Evolutionary conservation across 2,888 invertebrate genomes (phyloP).

Genomic region (Lepidochrysops patricia): DNA sequence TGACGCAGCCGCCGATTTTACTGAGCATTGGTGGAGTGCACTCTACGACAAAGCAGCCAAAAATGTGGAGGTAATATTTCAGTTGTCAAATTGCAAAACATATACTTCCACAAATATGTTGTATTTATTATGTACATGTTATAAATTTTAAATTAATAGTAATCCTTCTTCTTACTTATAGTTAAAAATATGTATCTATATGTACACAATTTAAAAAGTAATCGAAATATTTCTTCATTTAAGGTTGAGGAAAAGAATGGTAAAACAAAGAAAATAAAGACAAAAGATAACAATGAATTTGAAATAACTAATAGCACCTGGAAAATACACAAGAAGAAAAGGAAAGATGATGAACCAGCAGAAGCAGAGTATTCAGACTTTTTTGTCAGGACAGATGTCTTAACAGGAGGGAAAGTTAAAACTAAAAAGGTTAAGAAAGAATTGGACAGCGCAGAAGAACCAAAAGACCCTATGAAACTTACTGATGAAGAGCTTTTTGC

Average conservation of each 20-base stretch:
- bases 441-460: slow-evolving; percentile 40
- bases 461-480: slow-evolving; percentile 50
- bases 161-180: no score
- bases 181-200: no score
- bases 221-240: no score
- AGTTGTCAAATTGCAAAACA: no score
- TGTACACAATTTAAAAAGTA: no score
- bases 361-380: slow-evolving; percentile 47
- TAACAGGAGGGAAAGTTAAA: slow-evolving; percentile 45
- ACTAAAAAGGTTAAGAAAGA: slow-evolving; percentile 36
- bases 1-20: slow-evolving; percentile 81
- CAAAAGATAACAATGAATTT: slow-evolving; percentile 42
- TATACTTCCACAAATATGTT: no score
- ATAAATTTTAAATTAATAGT: no score
- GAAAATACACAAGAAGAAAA: slow-evolving; percentile 43
- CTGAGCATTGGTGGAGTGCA: slow-evolving; percentile 90
- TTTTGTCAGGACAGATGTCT: slow-evolving; percentile 52
- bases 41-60: slow-evolving; percentile 83
- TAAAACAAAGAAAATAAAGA: slow-evolving; percentile 56
- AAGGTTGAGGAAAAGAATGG: slow-evolving; percentile 58
- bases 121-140: no score
- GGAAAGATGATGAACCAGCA: slow-evolving; percentile 26
- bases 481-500: slow-evolving; percentile 87
- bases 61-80: slow-evolving; percentile 75
- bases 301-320: slow-evolving; percentile 57